These are phyloP conservation scores for Dorcus hopei DNA, from an alignment of 2,888 invertebrate species.

Conservation along the genomic window DNA sequence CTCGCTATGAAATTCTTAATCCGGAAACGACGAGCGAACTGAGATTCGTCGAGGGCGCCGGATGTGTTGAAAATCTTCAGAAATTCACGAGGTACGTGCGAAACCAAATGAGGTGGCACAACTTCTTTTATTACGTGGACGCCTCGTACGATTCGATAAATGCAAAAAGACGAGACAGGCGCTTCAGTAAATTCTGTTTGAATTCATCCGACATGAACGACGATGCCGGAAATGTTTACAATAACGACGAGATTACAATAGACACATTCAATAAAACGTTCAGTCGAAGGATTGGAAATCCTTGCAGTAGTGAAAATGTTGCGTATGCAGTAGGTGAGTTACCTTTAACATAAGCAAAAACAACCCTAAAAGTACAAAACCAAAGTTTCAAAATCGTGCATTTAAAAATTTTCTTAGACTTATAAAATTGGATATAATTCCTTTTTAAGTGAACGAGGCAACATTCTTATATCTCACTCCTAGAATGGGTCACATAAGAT, in stretches of 20 bases:
- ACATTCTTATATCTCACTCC: too few species aligned
- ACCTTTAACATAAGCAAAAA: too few species aligned
- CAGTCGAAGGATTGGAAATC: slow-evolving; percentile 16
- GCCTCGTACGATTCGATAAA: slow-evolving; percentile 11
- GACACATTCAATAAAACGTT: slow-evolving; percentile 18
- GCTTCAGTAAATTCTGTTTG: slow-evolving; percentile 17
- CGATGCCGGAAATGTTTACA: slow-evolving; percentile 10
- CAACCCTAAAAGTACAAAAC: too few species aligned
- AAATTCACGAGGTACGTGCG: slow-evolving; percentile 15
- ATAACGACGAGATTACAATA: slow-evolving; percentile 10
- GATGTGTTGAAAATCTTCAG: slow-evolving; percentile 3
- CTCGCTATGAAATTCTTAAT: slow-evolving; percentile 16
- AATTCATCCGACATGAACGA: slow-evolving; percentile 9
- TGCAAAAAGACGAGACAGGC: slow-evolving; percentile 6
- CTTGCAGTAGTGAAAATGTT: slow-evolving; percentile 16
- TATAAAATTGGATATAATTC: too few species aligned
- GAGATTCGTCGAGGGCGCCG: slow-evolving; percentile 3
- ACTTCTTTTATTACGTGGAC: slow-evolving; percentile 18
- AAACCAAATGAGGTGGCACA: slow-evolving; percentile 20
- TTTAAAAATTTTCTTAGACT: too few species aligned
- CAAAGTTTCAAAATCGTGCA: too few species aligned
- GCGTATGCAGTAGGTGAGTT: slow-evolving; percentile 16
- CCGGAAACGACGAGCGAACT: slow-evolving; percentile 12
- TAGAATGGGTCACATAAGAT: too few species aligned
- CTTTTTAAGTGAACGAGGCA: too few species aligned